Base-by-base conservation (phyloP, 1,140 invertebrate genomes). In the Lamellibrachia luymesi region DNA sequence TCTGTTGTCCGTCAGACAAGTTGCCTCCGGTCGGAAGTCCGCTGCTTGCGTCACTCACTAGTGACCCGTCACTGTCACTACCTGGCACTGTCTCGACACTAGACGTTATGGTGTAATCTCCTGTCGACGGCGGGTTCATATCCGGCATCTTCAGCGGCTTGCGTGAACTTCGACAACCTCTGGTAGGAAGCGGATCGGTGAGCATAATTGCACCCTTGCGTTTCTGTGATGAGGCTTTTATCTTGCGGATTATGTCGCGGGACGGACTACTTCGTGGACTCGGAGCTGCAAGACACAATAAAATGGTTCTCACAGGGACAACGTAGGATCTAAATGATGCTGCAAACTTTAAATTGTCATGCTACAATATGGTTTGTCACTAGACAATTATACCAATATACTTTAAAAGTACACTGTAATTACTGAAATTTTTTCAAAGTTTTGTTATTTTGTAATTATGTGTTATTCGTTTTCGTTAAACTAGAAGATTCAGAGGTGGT, bases 181-280 rank as follows among this genome's bases (percentile, higher is more conserved):
- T 80, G 64, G 64, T 80, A 25, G 91, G 91, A 49, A 91, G 91
- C 17, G 91, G 91, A n/a, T 91, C 91, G 49, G 91, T n/a, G 17
- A 91, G 51, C 91, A 91, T 91, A 13, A 91, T 91, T 2, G 91
- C 91, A 49, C 38, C 49, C 22, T 91, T 91, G 91, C 91, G 91
- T 91, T 91, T 91, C 17, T 80, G 64, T 2, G 64, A 80, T 22
- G 64, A 80, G 2, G 64, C 64, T 80, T 80, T 80, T 6, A 80
- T 80, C 64, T 80, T 80, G 64, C 64, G 64, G 64, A 80, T 80
- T 0, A 80, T 80, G 64, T 80, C 64, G 0, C 64, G 64, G 13
- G 64, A 80, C 25, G 64, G 64, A 80, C 64, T 80, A 22, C 13
- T 80, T 80, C 64, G 64, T 80, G 64, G 64, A 80, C 64, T 80